These are phyloP conservation scores for Ivindomyrus marchei DNA, from an alignment of 2,113 vertebrate species.

Conservation along the genomic window DNA sequence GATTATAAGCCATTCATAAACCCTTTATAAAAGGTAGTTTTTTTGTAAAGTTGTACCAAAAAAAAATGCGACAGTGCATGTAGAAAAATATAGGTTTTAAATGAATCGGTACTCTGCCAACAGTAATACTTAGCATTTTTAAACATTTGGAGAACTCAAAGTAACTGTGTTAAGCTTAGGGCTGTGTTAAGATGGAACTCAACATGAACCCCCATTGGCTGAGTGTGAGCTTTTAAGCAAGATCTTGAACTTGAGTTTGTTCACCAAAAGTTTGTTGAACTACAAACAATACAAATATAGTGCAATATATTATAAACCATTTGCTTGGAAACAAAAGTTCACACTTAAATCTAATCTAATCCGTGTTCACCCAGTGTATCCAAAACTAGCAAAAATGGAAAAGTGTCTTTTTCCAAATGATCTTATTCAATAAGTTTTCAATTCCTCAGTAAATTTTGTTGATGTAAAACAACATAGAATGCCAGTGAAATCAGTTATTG, in stretches of 20 bases:
- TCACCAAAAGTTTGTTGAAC: neutral
- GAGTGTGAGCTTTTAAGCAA: neutral
- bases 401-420: too few relatives aligned
- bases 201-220: neutral
- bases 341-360: neutral
- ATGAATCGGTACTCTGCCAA: neutral
- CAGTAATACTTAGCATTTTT: neutral
- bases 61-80: neutral
- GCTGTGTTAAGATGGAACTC: neutral
- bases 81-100: neutral
- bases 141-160: neutral
- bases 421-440: neutral
- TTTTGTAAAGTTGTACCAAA: neutral
- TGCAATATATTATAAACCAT: neutral
- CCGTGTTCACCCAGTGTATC: neutral
- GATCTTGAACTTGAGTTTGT: neutral
- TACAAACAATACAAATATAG: neutral
- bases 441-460: neutral
- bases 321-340: neutral
- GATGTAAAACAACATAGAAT: neutral
- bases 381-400: neutral
- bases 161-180: slow-evolving; percentile 1
- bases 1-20: neutral
- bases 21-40: neutral
- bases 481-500: neutral